Base-by-base conservation (phyloP, 2,888 invertebrate species). In the Harmothoe impar region DNA sequence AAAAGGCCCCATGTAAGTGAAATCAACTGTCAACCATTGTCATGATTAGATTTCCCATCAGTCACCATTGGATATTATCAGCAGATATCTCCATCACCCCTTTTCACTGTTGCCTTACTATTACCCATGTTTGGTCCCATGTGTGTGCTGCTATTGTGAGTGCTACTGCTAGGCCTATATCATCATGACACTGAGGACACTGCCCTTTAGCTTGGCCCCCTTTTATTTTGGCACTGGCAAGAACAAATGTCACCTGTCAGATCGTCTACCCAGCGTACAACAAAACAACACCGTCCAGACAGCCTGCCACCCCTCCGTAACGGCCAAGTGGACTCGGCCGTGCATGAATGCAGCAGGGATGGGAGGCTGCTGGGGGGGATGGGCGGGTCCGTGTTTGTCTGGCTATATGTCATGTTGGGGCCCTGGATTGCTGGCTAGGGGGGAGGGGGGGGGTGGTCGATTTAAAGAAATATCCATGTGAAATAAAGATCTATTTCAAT, bases 1-100 rank as follows among this genome's bases (percentile, higher is more conserved):
- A 97, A 97, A 94, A 96, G 99, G 93, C 99, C 99, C 31, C 97
- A 97, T 88, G 96, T 96, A 92, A 94, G 95, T 94, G 15, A n/a
- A n/a, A n/a, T n/a, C 62, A 12, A n/a, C 25, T 62, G 25, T 43
- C 43, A 43, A 43, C 43, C 43, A 3, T 43, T 43, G 43, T 43
- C n/a, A 51, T 68, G 68, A 68, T 29, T 25, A n/a, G 68, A 25
- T 68, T 68, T 7, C 12, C 1, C 12, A 25, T 68, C 68, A 25
- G 68, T 7, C 68, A 7, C 25, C 29, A n/a, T n/a, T 68, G n/a
- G 7, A 25, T 29, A n/a, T n/a, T n/a, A n/a, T n/a, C n/a, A n/a
- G n/a, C 7, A 68, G 7, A 10, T 68, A 68, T 43, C 43, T 43
- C 3, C 43, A 43, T 43, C 43, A 43, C 43, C n/a, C n/a, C n/a